These are phyloP conservation scores for Lynx canadensis DNA, from an alignment of 2,113 vertebrate genomes.

Conservation along the genomic window DNA sequence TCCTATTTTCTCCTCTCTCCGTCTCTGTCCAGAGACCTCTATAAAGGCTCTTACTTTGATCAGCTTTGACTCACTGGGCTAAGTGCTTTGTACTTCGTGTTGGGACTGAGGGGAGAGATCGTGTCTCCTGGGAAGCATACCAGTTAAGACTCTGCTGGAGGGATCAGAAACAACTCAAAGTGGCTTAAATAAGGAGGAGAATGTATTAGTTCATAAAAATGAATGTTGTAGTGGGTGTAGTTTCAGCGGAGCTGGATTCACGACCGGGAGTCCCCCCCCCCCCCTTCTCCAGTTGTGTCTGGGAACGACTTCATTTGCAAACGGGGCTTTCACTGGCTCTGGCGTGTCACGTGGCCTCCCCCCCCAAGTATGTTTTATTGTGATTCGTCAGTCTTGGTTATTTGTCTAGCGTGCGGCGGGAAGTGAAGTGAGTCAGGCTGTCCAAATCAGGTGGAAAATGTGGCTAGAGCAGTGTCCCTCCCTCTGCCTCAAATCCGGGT, in stretches of 20 bases:
- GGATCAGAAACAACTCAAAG: not conserved
- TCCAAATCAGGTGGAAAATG: not conserved
- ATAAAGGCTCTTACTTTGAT: conserved; percentile 66
- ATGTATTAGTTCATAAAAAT: not conserved
- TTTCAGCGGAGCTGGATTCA: not conserved
- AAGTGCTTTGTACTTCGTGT: not conserved
- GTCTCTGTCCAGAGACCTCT: not conserved
- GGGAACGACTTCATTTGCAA: not conserved
- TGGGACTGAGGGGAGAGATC: not conserved
- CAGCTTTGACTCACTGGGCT: not conserved
- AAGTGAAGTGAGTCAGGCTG: not conserved
- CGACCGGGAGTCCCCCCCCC: fast-evolving
- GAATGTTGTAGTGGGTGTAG: no score
- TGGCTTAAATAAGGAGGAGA: not conserved
- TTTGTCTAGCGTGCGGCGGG: not conserved
- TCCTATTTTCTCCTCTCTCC: not conserved
- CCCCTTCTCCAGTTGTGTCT: not conserved
- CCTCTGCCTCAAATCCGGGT: not conserved
- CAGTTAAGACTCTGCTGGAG: not conserved
- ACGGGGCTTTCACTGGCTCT: not conserved
- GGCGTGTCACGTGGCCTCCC: not conserved
- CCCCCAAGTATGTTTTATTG: not conserved
- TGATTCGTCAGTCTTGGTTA: not conserved
- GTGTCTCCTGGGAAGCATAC: not conserved
- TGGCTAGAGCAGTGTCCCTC: not conserved